phyloP scores from a whole-genome alignment of 2,888 invertebrate species.

The Coecobrya sp. region DNA sequence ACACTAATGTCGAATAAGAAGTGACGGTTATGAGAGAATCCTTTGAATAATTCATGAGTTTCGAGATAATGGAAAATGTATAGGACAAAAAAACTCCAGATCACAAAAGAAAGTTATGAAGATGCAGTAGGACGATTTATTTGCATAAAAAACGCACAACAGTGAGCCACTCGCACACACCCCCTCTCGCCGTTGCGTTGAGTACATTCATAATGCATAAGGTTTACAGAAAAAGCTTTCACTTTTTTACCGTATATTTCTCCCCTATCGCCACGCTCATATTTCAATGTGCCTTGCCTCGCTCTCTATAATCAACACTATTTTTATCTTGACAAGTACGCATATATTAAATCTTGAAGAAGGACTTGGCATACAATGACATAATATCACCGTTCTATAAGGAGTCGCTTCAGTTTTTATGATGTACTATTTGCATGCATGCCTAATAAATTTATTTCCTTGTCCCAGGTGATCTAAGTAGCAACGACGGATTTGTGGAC shows the following conservation, averaged over 20 bases:
- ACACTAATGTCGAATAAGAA: slow-evolving; percentile 83
- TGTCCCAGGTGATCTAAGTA: slow-evolving; percentile 91
- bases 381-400: neutral
- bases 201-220: slow-evolving; percentile 12
- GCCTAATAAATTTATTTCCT: slow-evolving; percentile 6
- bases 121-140: slow-evolving; percentile 29
- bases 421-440: neutral
- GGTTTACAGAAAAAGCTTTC: slow-evolving; percentile 49
- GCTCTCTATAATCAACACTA: slow-evolving; percentile 27
- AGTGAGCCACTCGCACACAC: slow-evolving; percentile 17
- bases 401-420: neutral
- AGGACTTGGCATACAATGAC: neutral
- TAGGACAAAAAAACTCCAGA: neutral
- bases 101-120: slow-evolving; percentile 2
- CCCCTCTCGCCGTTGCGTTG: neutral
- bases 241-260: slow-evolving; percentile 29
- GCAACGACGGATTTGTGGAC: slow-evolving; percentile 92
- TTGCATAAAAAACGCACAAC: slow-evolving; percentile 18
- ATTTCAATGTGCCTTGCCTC: slow-evolving; percentile 17
- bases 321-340: slow-evolving; percentile 1
- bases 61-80: slow-evolving; percentile 65
- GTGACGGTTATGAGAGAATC: slow-evolving; percentile 85
- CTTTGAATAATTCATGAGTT: slow-evolving; percentile 83
- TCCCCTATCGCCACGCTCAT: neutral
- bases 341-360: neutral